Conservation (phyloP, 2,113 vertebrate species). For the Prionailurus viverrinus region DNA sequence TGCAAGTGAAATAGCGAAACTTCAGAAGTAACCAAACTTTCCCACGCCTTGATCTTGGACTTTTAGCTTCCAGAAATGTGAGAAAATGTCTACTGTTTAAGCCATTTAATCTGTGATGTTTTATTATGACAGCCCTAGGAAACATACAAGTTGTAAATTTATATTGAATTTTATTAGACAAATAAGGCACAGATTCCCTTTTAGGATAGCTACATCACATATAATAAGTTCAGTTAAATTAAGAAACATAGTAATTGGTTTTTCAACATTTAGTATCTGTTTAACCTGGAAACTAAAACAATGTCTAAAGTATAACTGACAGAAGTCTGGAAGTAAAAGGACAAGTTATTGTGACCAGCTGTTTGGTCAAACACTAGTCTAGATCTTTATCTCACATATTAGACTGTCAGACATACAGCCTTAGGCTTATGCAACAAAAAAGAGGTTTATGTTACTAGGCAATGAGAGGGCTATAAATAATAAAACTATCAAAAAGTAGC, state of each 20-base stretch:
- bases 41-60: not conserved
- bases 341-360: not conserved
- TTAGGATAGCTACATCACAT: not conserved
- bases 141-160: not conserved
- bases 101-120: not conserved
- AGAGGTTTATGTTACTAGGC: slow-evolving; percentile 37
- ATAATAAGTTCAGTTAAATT: slow-evolving; percentile 11
- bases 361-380: not conserved
- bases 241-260: not conserved
- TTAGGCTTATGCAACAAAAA: slow-evolving; percentile 27
- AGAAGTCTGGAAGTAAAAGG: not conserved
- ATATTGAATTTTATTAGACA: slow-evolving; percentile 44
- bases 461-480: not conserved
- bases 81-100: not conserved
- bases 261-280: not conserved
- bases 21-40: slow-evolving; percentile 5
- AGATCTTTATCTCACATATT: not conserved
- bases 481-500: slow-evolving; percentile 29
- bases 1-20: not conserved
- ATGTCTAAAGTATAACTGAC: not conserved
- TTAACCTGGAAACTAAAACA: not conserved
- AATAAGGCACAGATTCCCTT: slow-evolving; percentile 16
- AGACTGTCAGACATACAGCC: not conserved
- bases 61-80: not conserved
- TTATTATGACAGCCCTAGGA: not conserved